Evolutionary conservation across 2,888 invertebrate genomes (phyloP).

Genomic region (Chrysolina haemoptera): DNA sequence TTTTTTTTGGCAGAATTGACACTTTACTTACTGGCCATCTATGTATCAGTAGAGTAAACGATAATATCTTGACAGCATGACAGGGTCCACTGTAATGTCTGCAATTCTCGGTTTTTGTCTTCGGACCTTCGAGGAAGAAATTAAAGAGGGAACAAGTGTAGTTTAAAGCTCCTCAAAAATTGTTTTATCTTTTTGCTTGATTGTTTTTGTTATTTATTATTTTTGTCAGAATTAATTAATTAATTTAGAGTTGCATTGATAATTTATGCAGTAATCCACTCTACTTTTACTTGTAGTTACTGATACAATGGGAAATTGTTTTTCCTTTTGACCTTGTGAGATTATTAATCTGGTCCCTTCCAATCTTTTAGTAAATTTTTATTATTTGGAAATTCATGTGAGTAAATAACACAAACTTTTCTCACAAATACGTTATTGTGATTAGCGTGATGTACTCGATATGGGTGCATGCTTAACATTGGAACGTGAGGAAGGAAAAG

Average conservation of each 20-base stretch:
- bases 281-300: background rate
- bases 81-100: no score
- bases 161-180: slow-evolving; percentile 31
- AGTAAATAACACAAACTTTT: slow-evolving; percentile 29
- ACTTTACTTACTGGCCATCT: no score
- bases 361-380: slow-evolving; percentile 39
- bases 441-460: slow-evolving; percentile 62
- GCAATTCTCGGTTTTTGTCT: no score
- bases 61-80: no score
- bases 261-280: background rate
- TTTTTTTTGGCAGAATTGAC: no score
- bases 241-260: background rate
- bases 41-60: no score
- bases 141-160: slow-evolving; percentile 6
- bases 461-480: slow-evolving; percentile 78
- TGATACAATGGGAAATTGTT: background rate
- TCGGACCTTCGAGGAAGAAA: background rate
- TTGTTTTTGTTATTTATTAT: slow-evolving; percentile 22
- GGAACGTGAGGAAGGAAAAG: slow-evolving; percentile 75
- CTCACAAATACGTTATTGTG: slow-evolving; percentile 19
- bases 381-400: slow-evolving; percentile 27
- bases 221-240: slow-evolving; percentile 28
- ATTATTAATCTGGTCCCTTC: slow-evolving; percentile 38
- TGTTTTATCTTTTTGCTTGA: slow-evolving; percentile 6
- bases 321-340: slow-evolving; percentile 41